phyloP scores from a whole-genome alignment of 2,888 invertebrate genomes.

The Rotaria macrura region DNA sequence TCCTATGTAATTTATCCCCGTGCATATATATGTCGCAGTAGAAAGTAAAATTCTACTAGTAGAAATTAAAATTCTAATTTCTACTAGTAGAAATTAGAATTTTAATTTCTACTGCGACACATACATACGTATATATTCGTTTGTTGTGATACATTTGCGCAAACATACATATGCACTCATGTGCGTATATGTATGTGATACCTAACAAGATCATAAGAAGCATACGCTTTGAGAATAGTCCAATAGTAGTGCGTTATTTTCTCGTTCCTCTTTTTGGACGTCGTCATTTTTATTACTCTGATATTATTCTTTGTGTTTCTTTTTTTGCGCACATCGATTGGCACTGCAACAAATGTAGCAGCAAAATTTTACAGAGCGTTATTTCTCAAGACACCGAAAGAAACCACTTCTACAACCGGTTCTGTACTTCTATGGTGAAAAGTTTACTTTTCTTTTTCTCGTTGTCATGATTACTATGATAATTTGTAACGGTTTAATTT shows the following conservation, averaged over 20 bases:
- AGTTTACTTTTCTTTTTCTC: background rate
- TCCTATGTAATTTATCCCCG: background rate
- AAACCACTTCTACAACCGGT: background rate
- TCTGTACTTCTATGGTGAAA: background rate
- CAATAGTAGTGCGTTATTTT: background rate
- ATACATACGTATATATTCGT: too few species aligned
- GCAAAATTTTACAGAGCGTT: background rate
- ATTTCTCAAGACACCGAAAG: background rate
- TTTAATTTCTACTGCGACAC: too few species aligned
- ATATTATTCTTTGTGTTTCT: background rate
- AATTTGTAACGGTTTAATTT: background rate
- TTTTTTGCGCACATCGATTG: background rate
- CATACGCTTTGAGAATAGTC: background rate
- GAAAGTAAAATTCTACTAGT: too few species aligned
- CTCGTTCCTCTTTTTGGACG: background rate
- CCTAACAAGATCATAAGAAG: background rate
- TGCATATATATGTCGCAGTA: too few species aligned
- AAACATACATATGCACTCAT: too few species aligned
- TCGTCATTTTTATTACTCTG: background rate
- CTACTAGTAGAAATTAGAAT: too few species aligned
- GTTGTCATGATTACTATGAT: background rate
- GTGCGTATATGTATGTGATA: background rate
- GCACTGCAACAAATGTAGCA: background rate
- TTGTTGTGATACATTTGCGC: background rate
- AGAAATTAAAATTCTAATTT: too few species aligned